These are phyloP conservation scores for Holothuria leucospilota DNA, from an alignment of 53 echinoderm and acorn worm genomes.

Conservation along the genomic window DNA sequence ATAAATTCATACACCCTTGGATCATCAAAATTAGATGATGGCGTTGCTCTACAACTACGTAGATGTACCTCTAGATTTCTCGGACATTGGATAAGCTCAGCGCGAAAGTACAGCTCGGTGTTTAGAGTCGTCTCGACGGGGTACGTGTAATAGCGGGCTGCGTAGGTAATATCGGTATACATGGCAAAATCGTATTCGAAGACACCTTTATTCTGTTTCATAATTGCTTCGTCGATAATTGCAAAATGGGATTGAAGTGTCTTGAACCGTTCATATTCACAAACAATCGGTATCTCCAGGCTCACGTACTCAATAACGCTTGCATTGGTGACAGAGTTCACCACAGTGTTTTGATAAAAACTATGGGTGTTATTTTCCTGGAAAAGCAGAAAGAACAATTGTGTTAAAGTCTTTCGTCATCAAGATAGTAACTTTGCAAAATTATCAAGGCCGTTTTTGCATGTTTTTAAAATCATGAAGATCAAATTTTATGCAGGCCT, in stretches of 20 bases:
- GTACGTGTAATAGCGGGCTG: neutral
- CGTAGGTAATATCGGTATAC: conserved; percentile 16
- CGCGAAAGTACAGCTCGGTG: conserved; percentile 32
- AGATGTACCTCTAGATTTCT: conserved; percentile 22
- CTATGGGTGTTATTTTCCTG: conserved; percentile 22
- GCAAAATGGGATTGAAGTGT: conserved; percentile 15
- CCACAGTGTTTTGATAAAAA: conserved; percentile 21
- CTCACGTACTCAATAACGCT: conserved; percentile 14
- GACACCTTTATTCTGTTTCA: neutral
- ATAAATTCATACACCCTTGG: conserved; percentile 19
- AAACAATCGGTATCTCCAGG: conserved; percentile 24
- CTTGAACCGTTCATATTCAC: conserved; percentile 25
- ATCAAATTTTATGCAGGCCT: no score
- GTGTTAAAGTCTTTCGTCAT: no score
- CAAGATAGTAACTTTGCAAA: no score
- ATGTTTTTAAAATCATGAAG: no score
- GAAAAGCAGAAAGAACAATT: neutral
- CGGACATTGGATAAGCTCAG: neutral
- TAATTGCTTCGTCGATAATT: neutral
- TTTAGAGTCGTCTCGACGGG: conserved; percentile 3
- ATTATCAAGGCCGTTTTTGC: no score
- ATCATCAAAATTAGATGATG: conserved; percentile 17
- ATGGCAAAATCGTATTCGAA: conserved; percentile 42
- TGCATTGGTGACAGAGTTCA: neutral
- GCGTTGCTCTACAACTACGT: conserved; percentile 29